phyloP scores from a whole-genome alignment of 2,888 invertebrate genomes.

The Athetis lepigone region DNA sequence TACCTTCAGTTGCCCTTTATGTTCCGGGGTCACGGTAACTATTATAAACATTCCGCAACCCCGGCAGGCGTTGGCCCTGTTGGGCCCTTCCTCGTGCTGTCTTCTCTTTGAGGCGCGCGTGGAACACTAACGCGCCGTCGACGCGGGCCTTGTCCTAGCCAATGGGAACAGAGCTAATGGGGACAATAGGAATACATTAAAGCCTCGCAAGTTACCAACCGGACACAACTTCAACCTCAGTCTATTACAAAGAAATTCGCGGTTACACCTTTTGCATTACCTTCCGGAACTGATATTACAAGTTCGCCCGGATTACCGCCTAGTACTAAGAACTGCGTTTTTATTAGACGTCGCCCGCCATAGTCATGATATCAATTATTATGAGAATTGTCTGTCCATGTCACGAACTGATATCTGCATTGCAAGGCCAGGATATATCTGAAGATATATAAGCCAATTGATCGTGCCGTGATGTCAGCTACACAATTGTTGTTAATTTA shows the following conservation, averaged over 20 bases:
- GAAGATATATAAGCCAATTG: constrained; percentile 39
- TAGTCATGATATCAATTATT: constrained; percentile 30
- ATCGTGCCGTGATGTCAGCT: constrained; percentile 40
- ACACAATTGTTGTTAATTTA: constrained; percentile 38
- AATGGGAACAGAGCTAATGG: too few species aligned
- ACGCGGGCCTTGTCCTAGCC: too few species aligned
- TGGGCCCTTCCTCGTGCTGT: too few species aligned
- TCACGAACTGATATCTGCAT: constrained; percentile 55
- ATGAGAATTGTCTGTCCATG: constrained; percentile 36
- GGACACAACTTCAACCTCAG: neutral
- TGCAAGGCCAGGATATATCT: constrained; percentile 47
- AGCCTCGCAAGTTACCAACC: too few species aligned
- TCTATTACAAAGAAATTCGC: neutral
- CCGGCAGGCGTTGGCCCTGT: too few species aligned
- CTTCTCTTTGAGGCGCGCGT: too few species aligned
- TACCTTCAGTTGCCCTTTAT: too few species aligned
- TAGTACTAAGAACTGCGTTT: constrained; percentile 41
- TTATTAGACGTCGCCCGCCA: constrained; percentile 33
- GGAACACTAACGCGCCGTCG: too few species aligned
- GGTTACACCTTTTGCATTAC: constrained; percentile 14
- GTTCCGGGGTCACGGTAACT: too few species aligned
- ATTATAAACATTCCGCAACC: too few species aligned
- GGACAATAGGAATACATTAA: too few species aligned
- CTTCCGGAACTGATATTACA: constrained; percentile 34
- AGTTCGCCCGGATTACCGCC: constrained; percentile 33